Base-by-base conservation (phyloP, 2,797 vertebrate genomes). In the Dryobates pubescens region DNA sequence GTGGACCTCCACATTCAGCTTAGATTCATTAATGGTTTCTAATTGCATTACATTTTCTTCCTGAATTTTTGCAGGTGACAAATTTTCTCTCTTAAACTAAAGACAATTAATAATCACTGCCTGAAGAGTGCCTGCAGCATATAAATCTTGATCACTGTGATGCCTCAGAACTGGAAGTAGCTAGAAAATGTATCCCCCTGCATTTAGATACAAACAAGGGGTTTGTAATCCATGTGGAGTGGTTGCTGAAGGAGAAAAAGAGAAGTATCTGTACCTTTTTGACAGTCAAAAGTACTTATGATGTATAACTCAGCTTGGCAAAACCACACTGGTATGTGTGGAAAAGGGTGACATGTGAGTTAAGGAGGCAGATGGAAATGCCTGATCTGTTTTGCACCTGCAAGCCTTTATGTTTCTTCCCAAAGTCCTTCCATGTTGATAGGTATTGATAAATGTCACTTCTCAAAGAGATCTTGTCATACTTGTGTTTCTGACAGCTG, bases 321-420 rank as follows among this genome's bases (percentile, higher is more conserved):
- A 86, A 91, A 86, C 59, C 70, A n/a, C 5, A 3, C 47, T 64
- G 85, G 86, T 84, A 82, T 84, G 41, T 15, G 9, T 93, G 73
- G 88, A 88, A 90, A 81, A 95, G 29, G 19, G 49, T 87, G 88
- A 93, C 74, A 58, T 76, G 56, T 93, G 93, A 95, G 75, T 68
- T 92, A 90, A 78, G 75, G 78, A 92, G 79, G 88, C 82, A 92
- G 81, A 96, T 93, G 87, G 79, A 79, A 94, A 74, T 78, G 65
- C 57, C 45, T 84, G 84, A 76, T 93, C 74, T 82, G 59, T 78
- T 87, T 74, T 59, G 78, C 61, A 43, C 82, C 76, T 91, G 53
- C 36, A 86, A 79, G 29, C 32, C 32, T 94, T 94, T 63, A 71
- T 58, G 57, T 88, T 67, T 59, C 88, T 93, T 91, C n/a, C 65